Evolutionary conservation across 2,888 invertebrate species (phyloP), one percentile per base, ranked within the genome.

Genomic region (Bombylius major): DNA sequence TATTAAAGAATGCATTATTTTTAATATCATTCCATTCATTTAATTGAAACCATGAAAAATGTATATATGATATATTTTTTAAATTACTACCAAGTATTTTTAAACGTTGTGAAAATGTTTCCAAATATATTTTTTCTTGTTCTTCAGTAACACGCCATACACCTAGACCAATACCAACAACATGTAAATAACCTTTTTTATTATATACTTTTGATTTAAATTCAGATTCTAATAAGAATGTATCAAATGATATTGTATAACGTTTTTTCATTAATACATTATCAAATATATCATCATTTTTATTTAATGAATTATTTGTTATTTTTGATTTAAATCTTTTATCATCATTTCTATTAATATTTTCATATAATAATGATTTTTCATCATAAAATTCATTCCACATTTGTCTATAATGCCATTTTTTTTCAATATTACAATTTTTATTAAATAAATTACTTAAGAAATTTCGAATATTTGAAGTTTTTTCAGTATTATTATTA

Each of bases 141-240:
- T 83, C 82, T 0, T 69, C 64, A 0, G 81, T 78, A 45, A 80
- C 73, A 65, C 70, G 79, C 85, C 86, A 86, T 0, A 83, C 83
- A 0, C 85, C 86, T 14, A 82, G 67, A 50, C 83, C 83, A 48
- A 82, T 78, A 12, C 85, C 86, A 42, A 85, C 79, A 8, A 86
- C 76, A 67, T 85, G 84, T 1, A 86, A 62, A 62, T 77, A 85
- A 0, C 82, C 84, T 8, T 73, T 70, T 44, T 75, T 80, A 33
- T 70, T 75, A 5, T 67, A 72, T 0, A 70, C 70, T 12, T 68
- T 68, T 0, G 80, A 83, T n/a, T 84, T 72, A 0, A 73, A 69
- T 58, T 83, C 78, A 0, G 82, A 82, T 57, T 85, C 85, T 14
- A 83, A 63, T 3, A 86, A 66, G 36, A 82, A 72, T 11, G 79